These are phyloP conservation scores for Imbricaverruca yamaguchii DNA, from an alignment of 2,888 invertebrate genomes.

Conservation along the genomic window DNA sequence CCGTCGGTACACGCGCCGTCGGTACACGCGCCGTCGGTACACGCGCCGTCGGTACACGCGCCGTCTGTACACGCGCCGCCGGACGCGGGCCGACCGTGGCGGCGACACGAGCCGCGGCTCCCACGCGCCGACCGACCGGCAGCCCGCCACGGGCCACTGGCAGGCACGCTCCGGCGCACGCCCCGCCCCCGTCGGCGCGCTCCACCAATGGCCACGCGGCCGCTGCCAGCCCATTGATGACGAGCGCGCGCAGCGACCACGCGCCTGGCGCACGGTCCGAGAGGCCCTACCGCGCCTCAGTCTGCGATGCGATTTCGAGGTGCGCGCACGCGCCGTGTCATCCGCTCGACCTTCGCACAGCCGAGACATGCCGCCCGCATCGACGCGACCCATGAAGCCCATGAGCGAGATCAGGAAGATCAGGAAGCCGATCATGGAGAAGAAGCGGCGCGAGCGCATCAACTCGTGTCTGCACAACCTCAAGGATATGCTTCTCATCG, in stretches of 20 bases:
- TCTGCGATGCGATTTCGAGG: not conserved
- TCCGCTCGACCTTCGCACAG: no score
- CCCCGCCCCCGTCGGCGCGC: not conserved
- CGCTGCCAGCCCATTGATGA: not conserved
- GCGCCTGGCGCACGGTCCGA: not conserved
- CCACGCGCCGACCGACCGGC: not conserved
- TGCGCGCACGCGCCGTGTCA: not conserved
- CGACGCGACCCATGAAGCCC: not conserved
- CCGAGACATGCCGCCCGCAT: not conserved
- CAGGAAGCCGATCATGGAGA: constrained; percentile 23
- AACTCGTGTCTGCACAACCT: constrained; percentile 4
- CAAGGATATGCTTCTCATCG: constrained; percentile 23
- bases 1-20: no score
- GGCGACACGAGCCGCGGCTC: not conserved
- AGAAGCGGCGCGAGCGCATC: constrained; percentile 24
- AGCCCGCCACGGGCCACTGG: not conserved
- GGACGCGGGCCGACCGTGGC: not conserved
- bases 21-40: not conserved
- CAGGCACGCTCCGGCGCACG: not conserved
- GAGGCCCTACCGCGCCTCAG: not conserved
- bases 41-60: no score
- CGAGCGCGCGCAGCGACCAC: not conserved
- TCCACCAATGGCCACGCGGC: not conserved
- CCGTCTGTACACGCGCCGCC: no score
- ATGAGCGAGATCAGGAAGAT: constrained; percentile 11